Evolutionary conservation across 2,797 vertebrate species (phyloP), one percentile per base, ranked within the genome.

Genomic region (Rhodeus uyekii): DNA sequence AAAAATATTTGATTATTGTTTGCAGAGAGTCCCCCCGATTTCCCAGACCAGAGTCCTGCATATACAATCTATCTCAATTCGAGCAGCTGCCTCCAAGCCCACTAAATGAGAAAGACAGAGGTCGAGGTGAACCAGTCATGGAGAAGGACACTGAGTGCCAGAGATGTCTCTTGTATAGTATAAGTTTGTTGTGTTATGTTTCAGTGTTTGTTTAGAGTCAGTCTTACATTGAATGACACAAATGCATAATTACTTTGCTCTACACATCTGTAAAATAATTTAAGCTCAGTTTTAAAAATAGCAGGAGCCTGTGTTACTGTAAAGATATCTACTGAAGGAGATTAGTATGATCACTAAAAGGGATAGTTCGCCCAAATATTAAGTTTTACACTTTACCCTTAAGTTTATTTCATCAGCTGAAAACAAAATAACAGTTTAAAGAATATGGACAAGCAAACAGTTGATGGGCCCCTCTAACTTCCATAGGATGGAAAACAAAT

Each of bases 1-100:
- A 89, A 92, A 93, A 94, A 94, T 90, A 93, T 88, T 88, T 83
- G 88, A 94, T 92, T 93, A 90, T 89, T 92, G 92, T 94, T 93
- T 92, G 87, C 88, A 90, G 83, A 88, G 87, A 87, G 89, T 92
- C 89, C 87, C 89, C 82, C 87, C 73, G 88, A 85, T 82, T 79
- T 87, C 80, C 67, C 84, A 88, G 87, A 90, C 85, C 89, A 73
- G 72, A 88, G 80, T 87, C 80, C 71, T 80, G 87, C 84, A 87
- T 86, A 83, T 87, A 88, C 87, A 89, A 84, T 90, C 86, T 88
- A 76, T 53, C 81, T 76, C 39, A 12, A 61, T 78, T 69, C 44
- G 8, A 75, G 60, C 72, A 84, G 39, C 75, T 44, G 79, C 68
- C 73, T 61, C 53, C 22, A 39, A 71, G 44, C 46, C 61, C 61